phyloP scores from a whole-genome alignment of 2,797 vertebrate species.

The Gorsachius magnificus region DNA sequence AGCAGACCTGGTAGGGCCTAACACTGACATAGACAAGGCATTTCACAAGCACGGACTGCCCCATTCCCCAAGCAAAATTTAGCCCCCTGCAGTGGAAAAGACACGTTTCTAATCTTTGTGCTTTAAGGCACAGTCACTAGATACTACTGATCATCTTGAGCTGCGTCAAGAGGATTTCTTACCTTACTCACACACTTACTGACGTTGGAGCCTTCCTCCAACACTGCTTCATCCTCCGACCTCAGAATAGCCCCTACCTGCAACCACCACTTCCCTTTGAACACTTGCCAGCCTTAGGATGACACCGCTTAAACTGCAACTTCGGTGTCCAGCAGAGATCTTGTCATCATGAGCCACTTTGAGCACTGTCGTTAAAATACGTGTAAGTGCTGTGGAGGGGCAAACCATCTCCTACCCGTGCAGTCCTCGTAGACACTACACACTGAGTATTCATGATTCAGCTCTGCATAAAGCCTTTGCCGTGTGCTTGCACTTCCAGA shows the following conservation, averaged over 20 bases:
- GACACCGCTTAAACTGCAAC: not conserved
- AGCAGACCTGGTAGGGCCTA: not conserved
- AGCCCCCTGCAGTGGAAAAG: not conserved
- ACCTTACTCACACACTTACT: not conserved
- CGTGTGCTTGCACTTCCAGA: not conserved
- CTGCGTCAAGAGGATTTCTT: not conserved
- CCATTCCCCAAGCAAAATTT: not conserved
- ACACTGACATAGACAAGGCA: not conserved
- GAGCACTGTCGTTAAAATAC: not conserved
- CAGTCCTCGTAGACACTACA: accelerated
- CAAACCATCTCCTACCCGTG: not conserved
- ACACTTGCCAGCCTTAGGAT: not conserved
- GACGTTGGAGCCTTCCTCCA: not conserved
- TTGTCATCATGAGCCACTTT: not conserved
- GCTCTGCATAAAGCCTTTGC: not conserved
- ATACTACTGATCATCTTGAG: not conserved
- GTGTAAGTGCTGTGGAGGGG: not conserved
- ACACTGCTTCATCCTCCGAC: not conserved
- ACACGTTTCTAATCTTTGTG: not conserved
- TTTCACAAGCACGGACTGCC: not conserved
- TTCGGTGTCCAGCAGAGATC: not conserved
- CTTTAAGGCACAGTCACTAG: not conserved
- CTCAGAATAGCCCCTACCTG: not conserved
- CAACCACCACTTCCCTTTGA: not conserved
- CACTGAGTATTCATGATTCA: not conserved